phyloP scores from a whole-genome alignment of 2,113 vertebrate species.

The Odocoileus hemionus region DNA sequence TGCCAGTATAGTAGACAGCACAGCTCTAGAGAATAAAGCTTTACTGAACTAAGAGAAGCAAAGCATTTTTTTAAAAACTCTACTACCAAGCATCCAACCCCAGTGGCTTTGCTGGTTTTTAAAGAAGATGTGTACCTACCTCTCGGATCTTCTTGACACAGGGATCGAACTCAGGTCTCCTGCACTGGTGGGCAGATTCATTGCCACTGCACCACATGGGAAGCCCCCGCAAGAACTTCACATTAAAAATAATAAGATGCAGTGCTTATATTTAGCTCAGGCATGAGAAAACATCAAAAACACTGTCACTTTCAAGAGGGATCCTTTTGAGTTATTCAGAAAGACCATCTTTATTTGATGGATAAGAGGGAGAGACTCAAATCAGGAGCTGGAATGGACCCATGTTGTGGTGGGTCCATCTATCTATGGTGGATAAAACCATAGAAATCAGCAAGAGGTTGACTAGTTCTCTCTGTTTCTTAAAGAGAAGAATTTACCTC shows the following conservation, averaged over 20 bases:
- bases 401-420: not conserved
- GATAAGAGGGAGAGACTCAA: not conserved
- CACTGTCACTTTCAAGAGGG: not conserved
- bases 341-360: not conserved
- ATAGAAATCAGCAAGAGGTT: not conserved
- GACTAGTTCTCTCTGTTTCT: not conserved
- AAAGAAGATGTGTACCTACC: not conserved
- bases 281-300: not conserved
- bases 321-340: not conserved
- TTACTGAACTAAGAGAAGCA: not conserved
- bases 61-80: not conserved
- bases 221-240: not conserved
- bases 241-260: not conserved
- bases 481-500: not conserved
- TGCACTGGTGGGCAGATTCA: not conserved
- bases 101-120: not conserved
- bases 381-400: not conserved
- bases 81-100: not conserved
- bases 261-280: not conserved
- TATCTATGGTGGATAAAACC: not conserved
- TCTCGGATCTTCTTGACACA: not conserved
- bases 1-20: not conserved
- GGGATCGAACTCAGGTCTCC: not conserved
- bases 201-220: not conserved
- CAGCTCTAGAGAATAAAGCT: not conserved